phyloP scores from a whole-genome alignment of 2,888 invertebrate genomes.

The Thera britannica region DNA sequence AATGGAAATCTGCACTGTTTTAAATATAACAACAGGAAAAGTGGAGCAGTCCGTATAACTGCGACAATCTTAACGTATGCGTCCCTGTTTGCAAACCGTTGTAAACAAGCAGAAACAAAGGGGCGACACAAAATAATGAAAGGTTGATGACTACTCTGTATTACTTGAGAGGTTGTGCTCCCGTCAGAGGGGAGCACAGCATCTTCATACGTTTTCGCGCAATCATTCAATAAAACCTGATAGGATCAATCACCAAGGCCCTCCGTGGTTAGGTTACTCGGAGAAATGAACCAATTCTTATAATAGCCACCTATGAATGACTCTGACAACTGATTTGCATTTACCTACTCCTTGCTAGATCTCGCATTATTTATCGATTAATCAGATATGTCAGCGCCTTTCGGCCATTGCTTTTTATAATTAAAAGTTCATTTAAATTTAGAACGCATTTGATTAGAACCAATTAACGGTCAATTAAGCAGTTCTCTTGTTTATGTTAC shows the following conservation, averaged over 20 bases:
- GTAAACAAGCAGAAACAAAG: slow-evolving; percentile 34
- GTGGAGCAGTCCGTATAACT: slow-evolving; percentile 25
- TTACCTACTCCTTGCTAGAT: slow-evolving; percentile 23
- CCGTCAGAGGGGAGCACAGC: slow-evolving; percentile 63
- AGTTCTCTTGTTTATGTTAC: slow-evolving; percentile 70
- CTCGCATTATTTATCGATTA: slow-evolving; percentile 12
- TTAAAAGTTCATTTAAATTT: slow-evolving; percentile 82
- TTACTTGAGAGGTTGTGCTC: slow-evolving; percentile 59
- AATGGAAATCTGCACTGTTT: slow-evolving; percentile 39
- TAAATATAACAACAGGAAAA: slow-evolving; percentile 35
- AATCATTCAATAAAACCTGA: slow-evolving; percentile 83
- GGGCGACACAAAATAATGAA: slow-evolving; percentile 47
- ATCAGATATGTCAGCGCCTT: slow-evolving; percentile 25
- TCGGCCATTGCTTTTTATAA: slow-evolving; percentile 55
- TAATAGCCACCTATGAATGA: slow-evolving; percentile 32
- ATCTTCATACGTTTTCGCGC: slow-evolving; percentile 79
- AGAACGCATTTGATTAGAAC: slow-evolving; percentile 82
- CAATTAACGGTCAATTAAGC: slow-evolving; percentile 82
- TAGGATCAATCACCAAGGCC: slow-evolving; percentile 80
- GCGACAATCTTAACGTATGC: slow-evolving; percentile 28
- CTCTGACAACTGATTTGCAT: slow-evolving; percentile 24
- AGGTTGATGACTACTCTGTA: slow-evolving; percentile 69
- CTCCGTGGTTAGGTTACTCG: slow-evolving; percentile 70
- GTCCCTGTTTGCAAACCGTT: slow-evolving; percentile 28
- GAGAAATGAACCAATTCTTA: slow-evolving; percentile 74